phyloP scores from a whole-genome alignment of 1,140 invertebrate species.

The Temnothorax curvispinosus region DNA sequence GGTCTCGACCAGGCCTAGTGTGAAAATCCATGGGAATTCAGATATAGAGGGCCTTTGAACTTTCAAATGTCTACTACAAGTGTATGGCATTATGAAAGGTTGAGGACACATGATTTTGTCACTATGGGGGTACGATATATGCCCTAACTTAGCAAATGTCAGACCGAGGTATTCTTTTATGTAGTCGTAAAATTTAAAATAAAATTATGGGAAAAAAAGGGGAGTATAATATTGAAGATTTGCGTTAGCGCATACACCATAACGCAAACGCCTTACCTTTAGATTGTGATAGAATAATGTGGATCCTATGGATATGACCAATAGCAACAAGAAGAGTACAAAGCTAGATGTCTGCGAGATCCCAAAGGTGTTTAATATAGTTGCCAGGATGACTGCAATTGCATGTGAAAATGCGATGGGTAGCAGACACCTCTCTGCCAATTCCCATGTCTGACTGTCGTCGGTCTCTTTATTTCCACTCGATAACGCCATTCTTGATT shows the following conservation, averaged over 20 bases:
- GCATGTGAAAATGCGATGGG: constrained; percentile 92
- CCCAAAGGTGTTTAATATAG: constrained; percentile 89
- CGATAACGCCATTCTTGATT: constrained; percentile 74
- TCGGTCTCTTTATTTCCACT: constrained; percentile 79
- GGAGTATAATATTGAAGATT: not conserved
- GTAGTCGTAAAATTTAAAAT: not conserved
- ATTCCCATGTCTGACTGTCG: constrained; percentile 89
- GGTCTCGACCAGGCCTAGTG: constrained; percentile 21
- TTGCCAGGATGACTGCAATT: constrained; percentile 90
- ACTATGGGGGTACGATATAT: not conserved
- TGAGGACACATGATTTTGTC: constrained; percentile 16
- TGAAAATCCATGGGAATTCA: constrained; percentile 48
- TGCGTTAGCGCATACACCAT: too few species aligned
- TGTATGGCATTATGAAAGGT: constrained; percentile 40
- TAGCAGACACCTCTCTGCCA: constrained; percentile 91
- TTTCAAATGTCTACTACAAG: constrained; percentile 17
- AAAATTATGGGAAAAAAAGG: not conserved
- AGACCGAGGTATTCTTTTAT: not conserved
- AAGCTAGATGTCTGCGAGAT: constrained; percentile 91
- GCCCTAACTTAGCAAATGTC: constrained; percentile 4
- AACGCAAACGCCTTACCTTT: constrained; percentile 88
- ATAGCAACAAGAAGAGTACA: constrained; percentile 91
- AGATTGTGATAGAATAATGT: constrained; percentile 93
- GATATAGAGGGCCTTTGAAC: constrained; percentile 47
- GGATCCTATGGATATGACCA: constrained; percentile 89